Percentiles rank a stretch among this genome's conserved stretches.
These are phyloP conservation scores for Calephelis virginiensis DNA, from an alignment of 1,140 invertebrate genomes.

Conservation along the genomic window DNA sequence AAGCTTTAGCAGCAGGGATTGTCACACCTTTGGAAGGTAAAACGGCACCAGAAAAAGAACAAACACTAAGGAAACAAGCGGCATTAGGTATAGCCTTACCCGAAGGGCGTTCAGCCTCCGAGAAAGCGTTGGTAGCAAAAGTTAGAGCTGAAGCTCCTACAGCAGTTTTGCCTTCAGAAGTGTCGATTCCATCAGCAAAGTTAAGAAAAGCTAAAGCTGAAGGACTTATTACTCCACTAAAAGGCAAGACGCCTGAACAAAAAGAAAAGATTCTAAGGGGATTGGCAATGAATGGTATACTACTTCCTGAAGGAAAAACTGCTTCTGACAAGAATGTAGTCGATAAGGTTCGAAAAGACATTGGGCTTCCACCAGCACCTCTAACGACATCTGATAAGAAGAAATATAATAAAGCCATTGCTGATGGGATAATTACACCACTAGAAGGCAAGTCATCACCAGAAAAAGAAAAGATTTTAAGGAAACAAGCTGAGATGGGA, in stretches of 20 bases:
- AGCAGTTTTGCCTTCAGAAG: conserved; percentile 13
- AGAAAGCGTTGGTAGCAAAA: conserved; percentile 28
- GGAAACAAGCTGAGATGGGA: conserved; percentile 33
- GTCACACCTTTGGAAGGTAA: conserved; percentile 35
- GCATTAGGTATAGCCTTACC: conserved; percentile 26
- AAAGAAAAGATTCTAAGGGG: conserved; percentile 38
- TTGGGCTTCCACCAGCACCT: conserved; percentile 39
- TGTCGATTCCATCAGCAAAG: conserved; percentile 19
- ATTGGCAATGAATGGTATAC: conserved; percentile 31
- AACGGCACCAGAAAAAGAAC: conserved; percentile 28
- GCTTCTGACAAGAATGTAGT: too few species aligned
- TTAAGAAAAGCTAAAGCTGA: conserved; percentile 28
- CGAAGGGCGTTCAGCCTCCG: conserved; percentile 32
- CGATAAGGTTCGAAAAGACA: conserved; percentile 34
- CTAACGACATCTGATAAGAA: conserved; percentile 29
- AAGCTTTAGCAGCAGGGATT: conserved; percentile 34
- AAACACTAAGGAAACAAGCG: conserved; percentile 24
- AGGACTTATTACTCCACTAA: conserved; percentile 33
- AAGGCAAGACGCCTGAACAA: conserved; percentile 34
- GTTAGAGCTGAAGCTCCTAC: conserved; percentile 6
- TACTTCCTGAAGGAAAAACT: conserved; percentile 35
- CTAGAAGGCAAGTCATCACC: conserved; percentile 32
- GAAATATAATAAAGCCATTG: conserved; percentile 36
- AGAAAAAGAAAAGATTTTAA: conserved; percentile 35
- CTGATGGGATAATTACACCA: conserved; percentile 33